These are phyloP conservation scores for Lepidocolaptes lacrymiger DNA, from an alignment of 2,797 vertebrate species.

Conservation along the genomic window DNA sequence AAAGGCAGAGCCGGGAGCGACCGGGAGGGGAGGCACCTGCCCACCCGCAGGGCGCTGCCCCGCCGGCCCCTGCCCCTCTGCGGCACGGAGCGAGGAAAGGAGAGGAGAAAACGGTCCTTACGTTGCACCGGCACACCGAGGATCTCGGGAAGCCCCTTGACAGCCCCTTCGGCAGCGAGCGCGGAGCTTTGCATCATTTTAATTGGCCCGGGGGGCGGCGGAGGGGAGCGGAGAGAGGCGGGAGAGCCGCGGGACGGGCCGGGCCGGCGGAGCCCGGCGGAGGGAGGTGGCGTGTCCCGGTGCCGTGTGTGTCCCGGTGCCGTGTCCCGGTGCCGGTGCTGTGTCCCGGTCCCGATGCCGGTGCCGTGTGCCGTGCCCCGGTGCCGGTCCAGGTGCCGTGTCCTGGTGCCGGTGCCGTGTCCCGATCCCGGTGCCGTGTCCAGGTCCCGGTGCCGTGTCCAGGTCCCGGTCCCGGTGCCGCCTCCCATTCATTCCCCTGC, in stretches of 20 bases:
- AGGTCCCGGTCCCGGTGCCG: background rate
- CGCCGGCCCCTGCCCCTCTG: background rate
- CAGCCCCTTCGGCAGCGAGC: constrained; percentile 90
- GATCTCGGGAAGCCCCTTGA: constrained; percentile 96
- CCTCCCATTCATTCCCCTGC: constrained; percentile 93
- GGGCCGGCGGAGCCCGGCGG: background rate
- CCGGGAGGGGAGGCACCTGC: background rate
- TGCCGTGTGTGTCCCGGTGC: background rate
- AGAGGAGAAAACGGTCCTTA: constrained; percentile 83
- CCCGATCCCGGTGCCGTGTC: background rate
- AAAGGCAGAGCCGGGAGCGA: background rate
- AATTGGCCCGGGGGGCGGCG: constrained; percentile 27
- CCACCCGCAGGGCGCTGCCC: background rate
- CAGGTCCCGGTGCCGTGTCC: background rate
- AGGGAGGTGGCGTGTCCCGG: background rate
- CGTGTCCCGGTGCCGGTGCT: background rate
- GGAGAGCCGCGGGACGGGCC: background rate
- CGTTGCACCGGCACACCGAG: constrained; percentile 97
- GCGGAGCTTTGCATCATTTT: constrained; percentile 97
- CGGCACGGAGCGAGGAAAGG: constrained; percentile 48
- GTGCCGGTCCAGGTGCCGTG: background rate
- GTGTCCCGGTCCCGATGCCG: background rate
- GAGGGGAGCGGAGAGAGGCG: constrained; percentile 4
- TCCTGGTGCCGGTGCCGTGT: constrained; percentile 25
- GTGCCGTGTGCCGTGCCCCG: constrained; percentile 31